These are phyloP conservation scores for Ovis canadensis DNA, from an alignment of 2,113 vertebrate genomes.

Conservation along the genomic window DNA sequence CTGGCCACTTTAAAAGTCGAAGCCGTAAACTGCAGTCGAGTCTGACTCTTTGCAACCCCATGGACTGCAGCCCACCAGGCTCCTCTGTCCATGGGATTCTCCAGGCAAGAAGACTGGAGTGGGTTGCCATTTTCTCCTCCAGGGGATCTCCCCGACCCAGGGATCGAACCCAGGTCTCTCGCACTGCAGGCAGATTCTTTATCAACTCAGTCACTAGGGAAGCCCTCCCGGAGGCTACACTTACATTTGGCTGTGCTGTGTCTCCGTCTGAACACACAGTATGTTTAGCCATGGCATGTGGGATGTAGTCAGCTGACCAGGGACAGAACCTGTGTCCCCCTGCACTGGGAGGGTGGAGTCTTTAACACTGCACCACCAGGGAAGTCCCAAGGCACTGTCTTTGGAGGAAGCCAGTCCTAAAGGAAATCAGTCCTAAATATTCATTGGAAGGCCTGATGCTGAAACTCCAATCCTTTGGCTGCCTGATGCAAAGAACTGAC, in stretches of 20 bases:
- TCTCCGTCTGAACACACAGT: background rate
- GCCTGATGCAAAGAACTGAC: accelerated
- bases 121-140: background rate
- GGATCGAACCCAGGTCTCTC: background rate
- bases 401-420: background rate
- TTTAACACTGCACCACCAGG: background rate
- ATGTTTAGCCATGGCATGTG: accelerated
- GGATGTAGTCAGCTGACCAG: background rate
- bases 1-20: accelerated
- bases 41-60: background rate
- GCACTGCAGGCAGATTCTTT: background rate
- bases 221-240: background rate
- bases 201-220: background rate
- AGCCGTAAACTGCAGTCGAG: accelerated
- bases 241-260: background rate
- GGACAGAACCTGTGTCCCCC: background rate
- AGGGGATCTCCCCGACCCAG: background rate
- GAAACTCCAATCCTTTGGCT: background rate
- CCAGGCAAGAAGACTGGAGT: background rate
- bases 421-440: background rate
- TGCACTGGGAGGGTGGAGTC: background rate
- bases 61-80: background rate
- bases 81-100: background rate
- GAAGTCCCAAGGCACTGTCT: background rate
- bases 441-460: background rate